Conservation (phyloP, 2,113 vertebrate genomes). For the Pluvialis apricaria region DNA sequence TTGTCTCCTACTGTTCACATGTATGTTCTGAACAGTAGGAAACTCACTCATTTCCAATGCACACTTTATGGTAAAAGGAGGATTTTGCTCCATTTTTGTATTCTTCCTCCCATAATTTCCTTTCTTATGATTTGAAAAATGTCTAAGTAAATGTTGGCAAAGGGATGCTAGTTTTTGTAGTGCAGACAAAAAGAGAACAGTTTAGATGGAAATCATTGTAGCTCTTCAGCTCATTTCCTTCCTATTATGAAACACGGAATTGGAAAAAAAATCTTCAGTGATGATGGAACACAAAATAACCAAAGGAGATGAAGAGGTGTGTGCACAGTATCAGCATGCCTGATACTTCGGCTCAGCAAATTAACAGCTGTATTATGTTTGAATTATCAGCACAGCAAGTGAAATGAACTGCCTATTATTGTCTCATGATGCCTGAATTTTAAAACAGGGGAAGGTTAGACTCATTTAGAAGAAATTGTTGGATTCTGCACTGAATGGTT, state of each 20-base stretch:
- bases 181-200: slow-evolving; percentile 21
- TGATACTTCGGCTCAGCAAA: neutral
- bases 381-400: neutral
- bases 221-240: slow-evolving; percentile 37
- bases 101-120: slow-evolving; percentile 34
- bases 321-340: neutral
- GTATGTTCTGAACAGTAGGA: slow-evolving; percentile 49
- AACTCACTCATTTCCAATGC: slow-evolving; percentile 8
- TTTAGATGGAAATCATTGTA: slow-evolving; percentile 41
- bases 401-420: neutral
- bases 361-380: neutral
- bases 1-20: slow-evolving; percentile 55
- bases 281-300: slow-evolving; percentile 1
- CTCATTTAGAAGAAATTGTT: neutral
- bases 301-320: neutral
- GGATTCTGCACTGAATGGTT: neutral
- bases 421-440: neutral
- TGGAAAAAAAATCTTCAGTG: neutral
- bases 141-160: slow-evolving; percentile 44
- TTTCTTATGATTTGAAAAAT: slow-evolving; percentile 59
- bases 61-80: slow-evolving; percentile 35
- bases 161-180: slow-evolving; percentile 20
- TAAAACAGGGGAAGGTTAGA: neutral
- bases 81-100: slow-evolving; percentile 53
- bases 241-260: slow-evolving; percentile 1